Percentiles rank a stretch among this genome's conserved stretches.
phyloP scores from a whole-genome alignment of 2,797 vertebrate species.

The Eremophila alpestris region DNA sequence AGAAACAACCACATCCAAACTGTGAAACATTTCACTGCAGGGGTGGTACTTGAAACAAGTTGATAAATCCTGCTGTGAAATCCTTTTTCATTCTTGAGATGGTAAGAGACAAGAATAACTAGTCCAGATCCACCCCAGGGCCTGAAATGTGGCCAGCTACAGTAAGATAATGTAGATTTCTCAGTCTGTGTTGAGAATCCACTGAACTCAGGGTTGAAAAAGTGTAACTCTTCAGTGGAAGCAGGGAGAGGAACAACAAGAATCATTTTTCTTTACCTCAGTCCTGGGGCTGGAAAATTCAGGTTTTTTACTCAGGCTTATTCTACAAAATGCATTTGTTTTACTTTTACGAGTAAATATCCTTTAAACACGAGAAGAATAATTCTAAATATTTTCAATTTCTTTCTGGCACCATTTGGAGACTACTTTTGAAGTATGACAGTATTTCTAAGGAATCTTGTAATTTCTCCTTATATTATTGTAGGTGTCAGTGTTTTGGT shows the following conservation, averaged over 20 bases:
- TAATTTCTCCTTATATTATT: not conserved
- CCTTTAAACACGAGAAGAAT: not conserved
- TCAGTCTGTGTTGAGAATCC: not conserved
- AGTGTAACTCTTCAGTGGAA: not conserved
- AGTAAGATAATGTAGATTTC: not conserved
- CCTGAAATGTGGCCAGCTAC: not conserved
- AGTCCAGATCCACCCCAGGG: not conserved
- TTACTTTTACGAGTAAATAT: not conserved
- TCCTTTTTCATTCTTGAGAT: not conserved
- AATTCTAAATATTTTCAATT: not conserved
- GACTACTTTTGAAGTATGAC: not conserved
- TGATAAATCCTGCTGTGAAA: not conserved
- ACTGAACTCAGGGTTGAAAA: not conserved
- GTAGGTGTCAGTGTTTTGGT: not conserved
- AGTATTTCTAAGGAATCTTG: not conserved
- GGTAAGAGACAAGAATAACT: not conserved
- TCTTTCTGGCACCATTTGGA: not conserved
- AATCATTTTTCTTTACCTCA: not conserved
- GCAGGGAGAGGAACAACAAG: not conserved
- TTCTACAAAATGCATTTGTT: not conserved
- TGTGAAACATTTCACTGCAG: not conserved
- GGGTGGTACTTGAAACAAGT: not conserved
- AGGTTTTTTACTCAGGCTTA: not conserved
- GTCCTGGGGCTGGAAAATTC: not conserved
- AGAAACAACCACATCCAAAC: not conserved